phyloP scores from a whole-genome alignment of 2,113 vertebrate genomes.

The Kobus ellipsiprymnus region DNA sequence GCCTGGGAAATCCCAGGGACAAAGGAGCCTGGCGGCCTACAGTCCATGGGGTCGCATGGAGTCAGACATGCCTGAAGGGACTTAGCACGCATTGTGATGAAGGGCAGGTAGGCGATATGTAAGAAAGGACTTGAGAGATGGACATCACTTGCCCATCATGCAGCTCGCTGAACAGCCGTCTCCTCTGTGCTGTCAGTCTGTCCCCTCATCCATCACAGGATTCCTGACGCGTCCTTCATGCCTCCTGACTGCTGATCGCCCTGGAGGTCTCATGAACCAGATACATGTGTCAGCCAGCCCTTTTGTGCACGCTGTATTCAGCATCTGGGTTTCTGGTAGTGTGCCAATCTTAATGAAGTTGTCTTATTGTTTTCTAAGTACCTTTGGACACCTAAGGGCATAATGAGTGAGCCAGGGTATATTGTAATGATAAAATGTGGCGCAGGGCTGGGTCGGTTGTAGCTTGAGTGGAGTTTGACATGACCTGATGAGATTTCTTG shows the following conservation, averaged over 20 bases:
- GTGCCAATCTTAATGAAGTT: slow-evolving; percentile 54
- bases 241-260: neutral
- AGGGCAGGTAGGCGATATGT: neutral
- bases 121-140: neutral
- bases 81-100: neutral
- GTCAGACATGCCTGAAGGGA: neutral
- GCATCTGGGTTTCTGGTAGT: slow-evolving; percentile 42
- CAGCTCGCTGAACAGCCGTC: neutral
- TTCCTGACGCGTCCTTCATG: neutral
- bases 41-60: neutral
- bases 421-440: neutral
- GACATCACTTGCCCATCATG: no score
- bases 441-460: neutral
- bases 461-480: neutral
- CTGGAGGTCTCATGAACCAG: neutral
- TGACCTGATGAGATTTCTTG: slow-evolving; percentile 27
- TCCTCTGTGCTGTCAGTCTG: neutral
- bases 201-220: neutral
- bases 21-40: neutral
- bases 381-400: slow-evolving; percentile 26
- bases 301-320: neutral
- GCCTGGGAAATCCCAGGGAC: neutral
- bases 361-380: slow-evolving; percentile 57
- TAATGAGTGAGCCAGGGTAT: neutral
- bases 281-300: neutral